Evolutionary conservation across 1,140 invertebrate species (phyloP).

Genomic region (Pentalonia nigronervosa): DNA sequence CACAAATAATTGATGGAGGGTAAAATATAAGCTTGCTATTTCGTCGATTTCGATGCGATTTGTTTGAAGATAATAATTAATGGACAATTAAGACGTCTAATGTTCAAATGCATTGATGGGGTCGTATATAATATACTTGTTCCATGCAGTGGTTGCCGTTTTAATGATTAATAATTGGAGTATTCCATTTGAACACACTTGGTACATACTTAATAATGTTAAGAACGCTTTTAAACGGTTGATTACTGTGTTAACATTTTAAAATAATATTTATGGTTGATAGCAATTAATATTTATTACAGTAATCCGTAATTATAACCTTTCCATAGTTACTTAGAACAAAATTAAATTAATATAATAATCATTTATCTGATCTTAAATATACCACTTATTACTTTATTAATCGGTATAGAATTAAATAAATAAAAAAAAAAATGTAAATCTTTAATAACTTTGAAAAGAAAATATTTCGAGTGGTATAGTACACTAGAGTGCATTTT

Average conservation of each 20-base stretch:
- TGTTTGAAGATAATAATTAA: constrained; percentile 15
- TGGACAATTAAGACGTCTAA: neutral
- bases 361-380: neutral
- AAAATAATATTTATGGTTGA: neutral
- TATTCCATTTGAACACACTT: neutral
- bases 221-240: neutral
- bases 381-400: neutral
- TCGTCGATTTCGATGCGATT: neutral
- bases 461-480: neutral
- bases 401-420: neutral
- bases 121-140: neutral
- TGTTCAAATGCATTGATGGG: neutral
- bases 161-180: neutral
- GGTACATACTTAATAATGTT: neutral
- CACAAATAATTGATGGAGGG: neutral
- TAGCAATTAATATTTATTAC: neutral
- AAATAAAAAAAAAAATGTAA: neutral
- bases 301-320: neutral
- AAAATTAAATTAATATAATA: neutral
- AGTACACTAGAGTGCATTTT: too few species aligned
- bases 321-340: neutral
- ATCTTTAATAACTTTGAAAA: neutral
- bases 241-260: neutral
- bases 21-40: neutral
- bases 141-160: neutral